Base-by-base conservation (phyloP, 2,797 vertebrate species). In the Malacoctenus gilli region DNA sequence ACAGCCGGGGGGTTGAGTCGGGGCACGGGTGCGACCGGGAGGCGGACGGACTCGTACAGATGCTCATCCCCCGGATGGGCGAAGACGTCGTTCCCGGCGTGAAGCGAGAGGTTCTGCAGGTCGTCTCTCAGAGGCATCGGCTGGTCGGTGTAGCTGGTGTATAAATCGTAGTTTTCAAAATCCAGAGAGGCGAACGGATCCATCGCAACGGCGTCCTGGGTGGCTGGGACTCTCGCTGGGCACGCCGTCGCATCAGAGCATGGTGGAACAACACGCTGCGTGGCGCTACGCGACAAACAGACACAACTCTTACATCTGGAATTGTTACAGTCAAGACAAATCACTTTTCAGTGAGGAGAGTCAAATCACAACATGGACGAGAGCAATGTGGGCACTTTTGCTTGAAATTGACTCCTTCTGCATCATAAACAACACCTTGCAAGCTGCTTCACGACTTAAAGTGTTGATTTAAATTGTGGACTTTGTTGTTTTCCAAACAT, bases 101-200 rank as follows among this genome's bases (percentile, higher is more conserved):
- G 35, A n/a, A n/a, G n/a, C n/a, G n/a, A 4, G 32, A 35, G 0
- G 3, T 64, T 4, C 0, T 34, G 5, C 2, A 23, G 8, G 42
- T 69, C 31, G 0, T 58, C 72, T 36, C 12, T 52, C 8, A 76
- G 53, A 8, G 80, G 36, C 53, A 20, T 1, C 1, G 65, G 59
- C 4, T 22, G 4, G 40, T 59, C 56, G 6, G 18, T 2, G 16
- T 1, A 1, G 0, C 5, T 19, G 0, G 47, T 23, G 4, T 23
- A 23, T n/a, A n/a, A n/a, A n/a, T n/a, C 22, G 8, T 23, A 8
- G 25, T 28, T 28, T 28, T 5, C 1, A 5, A 5, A 2, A 5
- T 28, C 25, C 25, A 28, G 6, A 6, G 6, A 9, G 6, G 9
- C 25, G 1, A 28, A 9, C 5, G 9, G n/a, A n/a, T n/a, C n/a